phyloP scores from a whole-genome alignment of 53 echinoderm and acorn worm genomes.

The Apostichopus leukothele region DNA sequence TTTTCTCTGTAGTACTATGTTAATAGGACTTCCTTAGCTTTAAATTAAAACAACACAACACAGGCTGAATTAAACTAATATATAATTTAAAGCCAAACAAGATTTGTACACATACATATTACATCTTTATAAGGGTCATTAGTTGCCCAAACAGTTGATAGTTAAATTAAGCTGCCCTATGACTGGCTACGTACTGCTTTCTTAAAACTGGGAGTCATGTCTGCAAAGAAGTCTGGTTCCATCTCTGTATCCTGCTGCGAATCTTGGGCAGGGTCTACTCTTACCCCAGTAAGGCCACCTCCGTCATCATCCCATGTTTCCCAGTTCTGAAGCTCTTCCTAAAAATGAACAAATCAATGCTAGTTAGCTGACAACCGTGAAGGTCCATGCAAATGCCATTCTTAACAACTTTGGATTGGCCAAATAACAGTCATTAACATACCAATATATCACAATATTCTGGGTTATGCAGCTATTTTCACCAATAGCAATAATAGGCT shows the following conservation, averaged over 20 bases:
- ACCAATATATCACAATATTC: no score
- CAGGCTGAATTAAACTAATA: no score
- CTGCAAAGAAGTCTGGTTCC: conserved; percentile 61
- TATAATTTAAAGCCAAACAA: no score
- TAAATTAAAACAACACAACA: no score
- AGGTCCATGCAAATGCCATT: background rate
- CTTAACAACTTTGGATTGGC: no score
- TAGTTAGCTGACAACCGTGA: background rate
- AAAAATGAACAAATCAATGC: background rate
- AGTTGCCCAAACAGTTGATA: background rate
- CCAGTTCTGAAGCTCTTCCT: conserved; percentile 64
- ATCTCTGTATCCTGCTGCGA: conserved; percentile 16
- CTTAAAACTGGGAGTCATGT: conserved; percentile 64
- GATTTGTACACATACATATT: no score
- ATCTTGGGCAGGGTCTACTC: conserved; percentile 27
- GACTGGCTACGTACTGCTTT: conserved; percentile 57
- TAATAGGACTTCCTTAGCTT: no score
- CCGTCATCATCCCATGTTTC: conserved; percentile 69
- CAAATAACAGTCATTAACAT: no score
- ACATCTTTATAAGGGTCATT: no score
- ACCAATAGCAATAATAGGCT: no score
- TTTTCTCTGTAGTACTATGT: no score
- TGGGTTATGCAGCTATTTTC: no score
- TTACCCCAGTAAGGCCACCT: conserved; percentile 55
- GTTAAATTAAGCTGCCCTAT: background rate